Percentiles rank a stretch among this genome's conserved stretches.
Evolutionary conservation across 1,140 invertebrate genomes (phyloP).

Genomic region (Akabosia matsudoensis): DNA sequence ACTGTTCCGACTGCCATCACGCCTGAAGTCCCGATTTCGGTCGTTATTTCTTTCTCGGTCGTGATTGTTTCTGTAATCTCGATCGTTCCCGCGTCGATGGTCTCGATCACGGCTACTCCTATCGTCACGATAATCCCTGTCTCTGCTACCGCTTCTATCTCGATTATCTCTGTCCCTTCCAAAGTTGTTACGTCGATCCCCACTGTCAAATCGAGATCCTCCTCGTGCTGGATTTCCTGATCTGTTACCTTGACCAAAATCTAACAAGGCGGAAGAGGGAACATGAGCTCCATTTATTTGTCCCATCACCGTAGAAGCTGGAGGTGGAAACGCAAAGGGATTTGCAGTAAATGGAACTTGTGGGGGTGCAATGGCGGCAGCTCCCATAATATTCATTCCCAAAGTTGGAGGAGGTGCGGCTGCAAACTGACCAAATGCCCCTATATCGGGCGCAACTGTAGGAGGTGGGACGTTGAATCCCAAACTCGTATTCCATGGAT

Average conservation of each 20-base stretch:
- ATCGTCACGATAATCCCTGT: not conserved
- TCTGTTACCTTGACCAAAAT: no score
- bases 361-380: slow-evolving; percentile 9
- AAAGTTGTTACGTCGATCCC: slow-evolving; percentile 12
- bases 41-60: slow-evolving; percentile 27
- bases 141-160: not conserved
- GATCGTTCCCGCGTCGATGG: not conserved
- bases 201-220: not conserved
- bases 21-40: slow-evolving; percentile 23
- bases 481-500: not conserved
- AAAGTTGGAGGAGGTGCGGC: no score
- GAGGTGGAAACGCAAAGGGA: slow-evolving; percentile 30
- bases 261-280: no score
- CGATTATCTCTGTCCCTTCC: slow-evolving; percentile 26
- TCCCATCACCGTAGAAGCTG: no score
- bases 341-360: not conserved
- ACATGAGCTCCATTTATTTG: no score
- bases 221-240: not conserved
- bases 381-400: not conserved
- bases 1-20: slow-evolving; percentile 25
- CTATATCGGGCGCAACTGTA: not conserved
- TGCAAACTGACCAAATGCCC: not conserved
- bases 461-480: not conserved
- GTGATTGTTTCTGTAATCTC: slow-evolving; percentile 11
- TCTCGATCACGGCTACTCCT: not conserved